These are phyloP conservation scores for Muscicapa adusta DNA, from an alignment of 2,113 vertebrate genomes.

Conservation along the genomic window DNA sequence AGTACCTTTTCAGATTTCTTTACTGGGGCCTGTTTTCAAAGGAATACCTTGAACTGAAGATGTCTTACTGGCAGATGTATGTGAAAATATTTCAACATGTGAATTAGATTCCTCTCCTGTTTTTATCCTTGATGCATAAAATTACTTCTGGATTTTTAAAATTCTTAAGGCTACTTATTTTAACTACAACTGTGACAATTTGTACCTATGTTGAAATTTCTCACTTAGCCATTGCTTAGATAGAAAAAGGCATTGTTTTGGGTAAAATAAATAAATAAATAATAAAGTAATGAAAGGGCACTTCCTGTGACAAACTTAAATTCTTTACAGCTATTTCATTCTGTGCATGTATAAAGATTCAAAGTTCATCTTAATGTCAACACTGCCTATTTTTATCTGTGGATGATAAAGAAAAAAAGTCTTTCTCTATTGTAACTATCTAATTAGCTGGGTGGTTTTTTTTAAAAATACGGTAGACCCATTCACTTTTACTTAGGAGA, in stretches of 20 bases:
- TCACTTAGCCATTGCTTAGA: not conserved
- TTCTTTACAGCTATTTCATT: not conserved
- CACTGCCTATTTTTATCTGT: not conserved
- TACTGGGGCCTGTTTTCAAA: not conserved
- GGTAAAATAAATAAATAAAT: not conserved
- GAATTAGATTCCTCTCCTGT: not conserved
- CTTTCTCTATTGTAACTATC: fast-evolving
- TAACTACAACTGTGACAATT: not conserved
- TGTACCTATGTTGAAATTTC: not conserved
- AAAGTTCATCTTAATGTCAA: not conserved
- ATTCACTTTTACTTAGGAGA: not conserved
- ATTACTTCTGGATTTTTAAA: not conserved
- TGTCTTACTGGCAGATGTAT: not conserved
- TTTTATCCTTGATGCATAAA: not conserved
- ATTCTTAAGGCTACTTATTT: not conserved
- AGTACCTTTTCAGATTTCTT: not conserved
- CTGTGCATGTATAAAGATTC: not conserved
- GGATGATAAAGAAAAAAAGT: not conserved
- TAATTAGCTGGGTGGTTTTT: not conserved
- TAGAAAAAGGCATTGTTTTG: not conserved
- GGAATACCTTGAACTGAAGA: not conserved
- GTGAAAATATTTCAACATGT: not conserved
- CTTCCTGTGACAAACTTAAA: not conserved
- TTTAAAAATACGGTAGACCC: not conserved
- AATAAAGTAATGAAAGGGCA: not conserved